These are phyloP conservation scores for Heliocidaris erythrogramma DNA, from an alignment of 35 echinoderm and acorn worm genomes.

Conservation along the genomic window DNA sequence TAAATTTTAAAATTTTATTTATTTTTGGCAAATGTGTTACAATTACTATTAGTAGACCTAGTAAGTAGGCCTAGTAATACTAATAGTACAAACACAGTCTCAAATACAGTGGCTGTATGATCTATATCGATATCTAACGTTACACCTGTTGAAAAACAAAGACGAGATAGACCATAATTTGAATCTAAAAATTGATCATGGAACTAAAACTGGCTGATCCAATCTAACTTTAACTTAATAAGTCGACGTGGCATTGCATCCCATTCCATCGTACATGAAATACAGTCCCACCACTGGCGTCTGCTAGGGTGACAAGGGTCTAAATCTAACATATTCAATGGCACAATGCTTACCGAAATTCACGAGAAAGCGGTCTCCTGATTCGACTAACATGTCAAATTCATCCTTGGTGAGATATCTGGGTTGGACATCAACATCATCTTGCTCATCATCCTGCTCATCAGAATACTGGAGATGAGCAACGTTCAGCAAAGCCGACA, in stretches of 20 bases:
- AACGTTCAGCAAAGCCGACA: background rate
- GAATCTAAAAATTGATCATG: background rate
- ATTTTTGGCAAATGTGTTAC: too few species aligned
- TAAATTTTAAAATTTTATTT: too few species aligned
- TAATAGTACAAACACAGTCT: too few species aligned
- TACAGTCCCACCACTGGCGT: background rate
- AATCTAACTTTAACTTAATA: too few species aligned
- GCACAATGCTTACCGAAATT: background rate
- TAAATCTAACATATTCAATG: too few species aligned
- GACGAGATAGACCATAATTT: background rate
- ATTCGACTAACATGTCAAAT: background rate
- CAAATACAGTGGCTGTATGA: too few species aligned
- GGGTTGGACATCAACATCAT: background rate
- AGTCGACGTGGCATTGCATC: background rate
- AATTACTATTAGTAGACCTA: too few species aligned
- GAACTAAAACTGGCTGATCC: too few species aligned
- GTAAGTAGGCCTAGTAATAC: too few species aligned
- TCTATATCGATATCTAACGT: background rate
- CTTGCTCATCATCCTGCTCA: background rate
- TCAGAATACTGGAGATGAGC: background rate
- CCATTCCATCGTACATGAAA: background rate
- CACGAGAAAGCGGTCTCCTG: conserved; percentile 1
- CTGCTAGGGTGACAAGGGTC: background rate
- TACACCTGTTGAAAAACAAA: background rate
- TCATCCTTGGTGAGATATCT: conserved; percentile 24